Base-by-base conservation (phyloP, 23 tunicate genomes). In the Oikopleura dioica region DNA sequence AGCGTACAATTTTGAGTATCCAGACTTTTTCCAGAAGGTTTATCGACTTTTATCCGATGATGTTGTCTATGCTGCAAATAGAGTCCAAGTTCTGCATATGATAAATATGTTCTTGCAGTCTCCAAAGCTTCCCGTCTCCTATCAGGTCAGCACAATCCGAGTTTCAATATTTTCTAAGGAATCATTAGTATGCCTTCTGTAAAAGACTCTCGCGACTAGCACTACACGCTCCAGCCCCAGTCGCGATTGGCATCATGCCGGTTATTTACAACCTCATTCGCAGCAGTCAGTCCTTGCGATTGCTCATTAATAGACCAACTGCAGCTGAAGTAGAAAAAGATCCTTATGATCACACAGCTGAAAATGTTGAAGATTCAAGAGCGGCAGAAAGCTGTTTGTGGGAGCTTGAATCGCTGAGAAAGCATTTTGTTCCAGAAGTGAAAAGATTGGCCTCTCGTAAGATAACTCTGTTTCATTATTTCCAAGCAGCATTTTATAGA, bases 1-100 rank as follows among this genome's bases (percentile, higher is more conserved):
- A 63, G 72, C 16, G 2, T 31, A 63, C 33, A 63, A 63, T 63
- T 63, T 63, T 28, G 72, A 63, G 26, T 63, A 63, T 63, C 72
- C 72, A 2, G 72, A 63, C 26, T 63, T 63, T 63, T 63, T 63
- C 72, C 33, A 12, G 32, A 63, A 63, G 26, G 30, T 63, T 63
- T 63, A 63, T 28, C 72, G 72, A 21, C 33, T 63, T 23, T 28
- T 63, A 16, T 21, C 72, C 32, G 72, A 63, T 28, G 72, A 63
- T 2, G 72, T 63, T 2, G 72, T 63, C 2, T 63, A 63, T 63
- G 16, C 72, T 2, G 26, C 30, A 2, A 23, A 63, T 63, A 23
- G 72, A 21, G 72, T 63, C 4, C 29, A 31, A 63, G 16, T 63
- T 63, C 33, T 63, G 2, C 72, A 63, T 63, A 2, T 63, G 2